Evolutionary conservation across 2,888 invertebrate genomes (phyloP).

Genomic region (Drepanosiphum platanoidis): DNA sequence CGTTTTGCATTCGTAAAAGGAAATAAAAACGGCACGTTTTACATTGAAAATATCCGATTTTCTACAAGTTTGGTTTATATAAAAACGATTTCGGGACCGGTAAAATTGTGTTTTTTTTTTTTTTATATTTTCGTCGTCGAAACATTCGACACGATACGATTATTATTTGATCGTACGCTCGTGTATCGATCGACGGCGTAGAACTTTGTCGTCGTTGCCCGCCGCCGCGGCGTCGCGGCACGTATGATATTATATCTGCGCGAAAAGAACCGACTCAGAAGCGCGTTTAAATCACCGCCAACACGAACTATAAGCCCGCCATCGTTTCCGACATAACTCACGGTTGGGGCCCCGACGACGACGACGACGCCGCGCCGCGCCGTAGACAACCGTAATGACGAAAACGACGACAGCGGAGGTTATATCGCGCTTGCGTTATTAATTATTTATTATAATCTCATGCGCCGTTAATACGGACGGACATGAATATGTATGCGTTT

Average conservation of each 20-base stretch:
- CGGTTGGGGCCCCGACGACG: background rate
- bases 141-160: background rate
- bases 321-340: too few species aligned
- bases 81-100: too few species aligned
- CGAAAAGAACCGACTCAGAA: background rate
- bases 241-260: too few species aligned
- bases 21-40: too few species aligned
- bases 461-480: background rate
- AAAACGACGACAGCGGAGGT: background rate
- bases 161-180: background rate
- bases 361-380: background rate
- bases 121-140: too few species aligned
- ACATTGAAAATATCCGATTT: too few species aligned
- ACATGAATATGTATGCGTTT: background rate
- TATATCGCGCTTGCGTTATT: background rate
- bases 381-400: background rate
- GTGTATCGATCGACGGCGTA: background rate
- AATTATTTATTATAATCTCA: background rate
- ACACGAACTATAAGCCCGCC: background rate
- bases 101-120: too few species aligned
- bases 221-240: background rate
- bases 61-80: too few species aligned
- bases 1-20: too few species aligned
- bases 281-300: background rate
- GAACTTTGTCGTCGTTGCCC: background rate